Conservation (phyloP, 2,888 invertebrate species). For the Hecatera dysodea region DNA sequence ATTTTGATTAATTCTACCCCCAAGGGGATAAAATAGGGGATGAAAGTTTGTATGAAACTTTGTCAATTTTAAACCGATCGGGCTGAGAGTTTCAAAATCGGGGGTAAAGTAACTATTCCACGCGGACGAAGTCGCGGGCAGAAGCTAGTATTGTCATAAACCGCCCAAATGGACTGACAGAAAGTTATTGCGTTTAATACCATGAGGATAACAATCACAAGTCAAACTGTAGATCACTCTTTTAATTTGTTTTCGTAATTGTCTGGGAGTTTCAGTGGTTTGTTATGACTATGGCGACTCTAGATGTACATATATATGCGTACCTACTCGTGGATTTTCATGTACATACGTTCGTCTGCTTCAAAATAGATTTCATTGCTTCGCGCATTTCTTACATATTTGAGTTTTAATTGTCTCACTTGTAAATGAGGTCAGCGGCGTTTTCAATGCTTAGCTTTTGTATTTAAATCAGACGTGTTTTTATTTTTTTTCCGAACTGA, state of each 20-base stretch:
- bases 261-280: conserved; percentile 12
- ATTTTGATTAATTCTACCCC: too few species aligned
- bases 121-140: too few species aligned
- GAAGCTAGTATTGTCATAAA: too few species aligned
- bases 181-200: background rate
- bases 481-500: background rate
- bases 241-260: conserved; percentile 23
- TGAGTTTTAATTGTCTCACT: conserved; percentile 14
- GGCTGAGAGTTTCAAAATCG: too few species aligned
- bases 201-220: background rate
- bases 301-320: conserved; percentile 12
- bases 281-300: conserved; percentile 30
- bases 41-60: too few species aligned
- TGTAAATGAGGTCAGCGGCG: conserved; percentile 29
- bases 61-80: too few species aligned
- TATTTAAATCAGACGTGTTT: conserved; percentile 8
- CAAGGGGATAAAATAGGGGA: too few species aligned
- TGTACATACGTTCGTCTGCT: conserved; percentile 22
- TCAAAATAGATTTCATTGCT: conserved; percentile 42
- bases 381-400: conserved; percentile 14
- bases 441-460: conserved; percentile 3
- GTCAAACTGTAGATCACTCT: background rate
- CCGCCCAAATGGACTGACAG: background rate
- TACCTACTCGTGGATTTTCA: conserved; percentile 13
- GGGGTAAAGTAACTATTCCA: too few species aligned